These are phyloP conservation scores for Xenopus petersii DNA, from an alignment of 2,797 vertebrate genomes.

Conservation along the genomic window DNA sequence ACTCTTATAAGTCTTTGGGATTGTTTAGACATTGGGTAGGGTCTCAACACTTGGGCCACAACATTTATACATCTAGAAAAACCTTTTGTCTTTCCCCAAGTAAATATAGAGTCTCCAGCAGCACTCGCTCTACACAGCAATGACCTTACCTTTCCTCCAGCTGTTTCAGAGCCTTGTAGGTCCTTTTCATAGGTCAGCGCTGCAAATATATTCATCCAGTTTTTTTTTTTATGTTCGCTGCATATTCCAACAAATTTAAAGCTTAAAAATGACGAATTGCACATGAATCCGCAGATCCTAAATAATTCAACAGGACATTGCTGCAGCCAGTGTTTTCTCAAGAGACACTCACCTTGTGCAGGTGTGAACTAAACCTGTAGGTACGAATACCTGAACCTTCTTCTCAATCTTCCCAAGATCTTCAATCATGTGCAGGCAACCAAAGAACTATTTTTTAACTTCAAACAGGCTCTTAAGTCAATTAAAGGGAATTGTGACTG, in stretches of 20 bases:
- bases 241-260: neutral
- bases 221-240: neutral
- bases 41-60: too few relatives aligned
- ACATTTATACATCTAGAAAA: too few relatives aligned
- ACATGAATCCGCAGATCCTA: neutral
- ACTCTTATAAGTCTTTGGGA: too few relatives aligned
- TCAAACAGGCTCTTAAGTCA: conserved; percentile 52
- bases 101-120: too few relatives aligned
- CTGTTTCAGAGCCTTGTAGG: neutral
- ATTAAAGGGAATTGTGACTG: conserved; percentile 48
- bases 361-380: conserved; percentile 43
- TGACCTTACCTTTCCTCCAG: too few relatives aligned
- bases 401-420: conserved; percentile 48
- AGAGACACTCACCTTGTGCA: conserved; percentile 33
- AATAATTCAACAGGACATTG: neutral
- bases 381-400: conserved; percentile 42
- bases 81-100: too few relatives aligned
- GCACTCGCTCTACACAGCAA: too few relatives aligned
- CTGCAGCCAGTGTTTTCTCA: neutral
- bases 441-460: conserved; percentile 46
- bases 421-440: conserved; percentile 59
- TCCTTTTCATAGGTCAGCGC: neutral
- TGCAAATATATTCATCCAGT: neutral
- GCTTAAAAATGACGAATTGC: too few relatives aligned
- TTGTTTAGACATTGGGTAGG: too few relatives aligned